Base-by-base conservation (phyloP, 2,113 vertebrate genomes). In the Clupea harengus region DNA sequence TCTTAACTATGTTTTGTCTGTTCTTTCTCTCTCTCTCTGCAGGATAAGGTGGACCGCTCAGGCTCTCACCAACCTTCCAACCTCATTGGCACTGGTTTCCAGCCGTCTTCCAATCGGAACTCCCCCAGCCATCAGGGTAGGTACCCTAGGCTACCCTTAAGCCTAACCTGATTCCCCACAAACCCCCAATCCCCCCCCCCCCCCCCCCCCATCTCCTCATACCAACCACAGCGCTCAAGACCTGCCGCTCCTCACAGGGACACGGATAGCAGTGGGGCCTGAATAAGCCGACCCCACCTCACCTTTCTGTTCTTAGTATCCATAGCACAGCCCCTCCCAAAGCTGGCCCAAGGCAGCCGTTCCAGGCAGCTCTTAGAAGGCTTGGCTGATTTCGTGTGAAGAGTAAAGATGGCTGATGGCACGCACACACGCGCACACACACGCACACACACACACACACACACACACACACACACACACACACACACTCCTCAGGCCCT, bases 21-120 rank as follows among this genome's bases (percentile, higher is more conserved):
- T 9, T 32, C 25, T 72, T 15, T 72, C 67, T 75, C 9, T 75
- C 39, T 39, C 39, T 18, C 44, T 60, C 82, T 85, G 13, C 92
- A 99, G 98, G 97, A 97, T 91, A 96, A 95, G 92, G 97, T 96
- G 94, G 97, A 98, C 91, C 95, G 93, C 91, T 91, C 95, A 44
- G 93, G 97, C 0, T 87, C 96, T 89, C 95, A 89, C 85, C 91
- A 94, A 87, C 92, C 96, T 0, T 90, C 94, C 6, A 94, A 96
- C 84, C 94, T 96, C 87, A 94, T 96, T 82, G 94, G 95, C 89
- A 91, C 96, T 0, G 92, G 93, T 86, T 96, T 97, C 90, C 95
- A 96, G 85, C 93, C 93, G 81, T 92, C 94, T 0, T 89, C 95
- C 85, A 95, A 88, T 89, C 96, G 90, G 87, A 95, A 93, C 83